These are phyloP conservation scores for Xiphorhynchus elegans DNA, from an alignment of 2,113 vertebrate genomes.

Conservation along the genomic window DNA sequence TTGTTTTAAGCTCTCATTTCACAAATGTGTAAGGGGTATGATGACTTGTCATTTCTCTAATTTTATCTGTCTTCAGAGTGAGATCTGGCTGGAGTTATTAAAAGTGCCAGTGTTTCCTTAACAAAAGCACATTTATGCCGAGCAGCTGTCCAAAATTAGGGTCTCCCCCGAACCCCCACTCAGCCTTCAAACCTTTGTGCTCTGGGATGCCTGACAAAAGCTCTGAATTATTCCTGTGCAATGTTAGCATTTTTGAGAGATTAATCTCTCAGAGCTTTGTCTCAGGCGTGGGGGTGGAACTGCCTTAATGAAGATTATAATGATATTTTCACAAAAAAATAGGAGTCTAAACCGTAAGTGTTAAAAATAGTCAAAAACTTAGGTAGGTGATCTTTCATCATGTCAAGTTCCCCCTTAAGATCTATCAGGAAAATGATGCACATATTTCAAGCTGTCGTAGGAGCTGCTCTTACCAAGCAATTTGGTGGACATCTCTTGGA, in stretches of 20 bases:
- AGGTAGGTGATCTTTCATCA: constrained; percentile 32
- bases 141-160: not conserved
- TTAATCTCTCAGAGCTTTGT: constrained; percentile 14
- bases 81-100: constrained; percentile 14
- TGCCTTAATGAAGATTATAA: constrained; percentile 17
- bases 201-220: not conserved
- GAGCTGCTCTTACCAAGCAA: not conserved
- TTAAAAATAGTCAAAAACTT: constrained; percentile 33
- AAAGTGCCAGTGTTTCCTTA: not conserved
- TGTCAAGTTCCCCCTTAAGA: constrained; percentile 28
- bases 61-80: not conserved
- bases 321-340: constrained; percentile 25
- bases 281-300: constrained; percentile 2
- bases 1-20: constrained; percentile 35
- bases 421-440: constrained; percentile 36
- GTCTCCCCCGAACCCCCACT: not conserved
- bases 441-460: constrained; percentile 46
- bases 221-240: not conserved
- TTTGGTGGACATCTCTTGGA: not conserved
- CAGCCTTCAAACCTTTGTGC: not conserved
- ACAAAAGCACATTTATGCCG: constrained; percentile 3
- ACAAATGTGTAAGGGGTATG: not conserved
- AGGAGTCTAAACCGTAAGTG: not conserved
- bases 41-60: not conserved
- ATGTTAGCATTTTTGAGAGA: not conserved